Conservation (phyloP, 2,888 invertebrate species). For the Tetragnatha montana region DNA sequence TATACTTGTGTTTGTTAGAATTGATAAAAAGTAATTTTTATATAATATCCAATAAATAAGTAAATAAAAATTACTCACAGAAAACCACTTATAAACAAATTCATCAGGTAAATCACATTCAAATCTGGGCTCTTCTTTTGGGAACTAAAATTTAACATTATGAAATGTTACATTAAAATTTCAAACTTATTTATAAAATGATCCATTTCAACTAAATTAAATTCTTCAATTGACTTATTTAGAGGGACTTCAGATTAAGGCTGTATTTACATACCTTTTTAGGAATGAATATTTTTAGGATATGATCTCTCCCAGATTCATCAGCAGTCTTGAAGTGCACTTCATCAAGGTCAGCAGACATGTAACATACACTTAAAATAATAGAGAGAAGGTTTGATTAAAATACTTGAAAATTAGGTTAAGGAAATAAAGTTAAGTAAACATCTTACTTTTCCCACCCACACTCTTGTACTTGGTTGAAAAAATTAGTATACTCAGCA, state of each 20-base stretch:
- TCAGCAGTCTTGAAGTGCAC: conserved; percentile 52
- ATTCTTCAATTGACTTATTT: not conserved
- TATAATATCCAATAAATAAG: not conserved
- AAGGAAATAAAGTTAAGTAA: not conserved
- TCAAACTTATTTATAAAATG: not conserved
- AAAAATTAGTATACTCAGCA: conserved; percentile 34
- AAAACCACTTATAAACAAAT: conserved; percentile 54
- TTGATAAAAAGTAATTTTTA: no score
- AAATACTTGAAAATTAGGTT: not conserved
- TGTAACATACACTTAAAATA: conserved; percentile 41
- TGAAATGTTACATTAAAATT: not conserved
- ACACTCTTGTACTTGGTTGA: conserved; percentile 58
- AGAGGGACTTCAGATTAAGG: not conserved
- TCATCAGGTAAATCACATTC: conserved; percentile 57
- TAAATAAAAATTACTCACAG: conserved; percentile 36
- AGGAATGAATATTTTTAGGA: conserved; percentile 69
- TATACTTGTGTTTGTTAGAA: no score
- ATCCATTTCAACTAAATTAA: not conserved
- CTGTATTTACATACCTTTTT: conserved; percentile 60
- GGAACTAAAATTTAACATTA: conserved; percentile 44
- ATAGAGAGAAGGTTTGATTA: not conserved
- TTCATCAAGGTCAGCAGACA: conserved; percentile 54
- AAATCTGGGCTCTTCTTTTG: conserved; percentile 48
- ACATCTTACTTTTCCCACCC: conserved; percentile 61
- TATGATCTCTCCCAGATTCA: conserved; percentile 63